Percentiles rank a stretch among this genome's conserved stretches.
phyloP scores from a whole-genome alignment of 2,888 invertebrate genomes.

The Graphium colonna region DNA sequence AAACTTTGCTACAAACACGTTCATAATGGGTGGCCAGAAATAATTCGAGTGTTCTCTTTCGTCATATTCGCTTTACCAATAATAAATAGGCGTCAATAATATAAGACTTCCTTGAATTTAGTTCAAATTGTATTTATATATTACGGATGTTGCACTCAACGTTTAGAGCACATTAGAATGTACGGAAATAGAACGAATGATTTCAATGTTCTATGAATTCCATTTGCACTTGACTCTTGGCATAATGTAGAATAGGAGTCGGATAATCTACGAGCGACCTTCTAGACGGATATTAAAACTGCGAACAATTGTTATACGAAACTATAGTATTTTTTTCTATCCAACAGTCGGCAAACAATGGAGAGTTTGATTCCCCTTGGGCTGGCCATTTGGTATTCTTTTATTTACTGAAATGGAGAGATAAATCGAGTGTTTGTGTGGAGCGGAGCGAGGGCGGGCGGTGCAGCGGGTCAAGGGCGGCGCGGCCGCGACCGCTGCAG shows the following conservation, averaged over 20 bases:
- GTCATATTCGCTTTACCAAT: conserved; percentile 35
- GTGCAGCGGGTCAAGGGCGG: conserved; percentile 60
- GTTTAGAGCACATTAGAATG: neutral
- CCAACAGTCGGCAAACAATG: conserved; percentile 10
- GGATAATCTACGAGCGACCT: conserved; percentile 13
- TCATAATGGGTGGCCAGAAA: conserved; percentile 28
- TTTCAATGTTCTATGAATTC: neutral
- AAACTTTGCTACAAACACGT: conserved; percentile 27
- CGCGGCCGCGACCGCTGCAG: conserved; percentile 36
- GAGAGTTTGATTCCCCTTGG: conserved; percentile 14
- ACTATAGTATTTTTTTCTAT: conserved; percentile 2
- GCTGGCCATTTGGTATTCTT: conserved; percentile 19
- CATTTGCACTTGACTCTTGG: conserved; percentile 13
- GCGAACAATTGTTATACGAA: conserved; percentile 9
- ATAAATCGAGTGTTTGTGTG: conserved; percentile 36
- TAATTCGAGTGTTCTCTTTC: conserved; percentile 35
- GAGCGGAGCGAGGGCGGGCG: conserved; percentile 41
- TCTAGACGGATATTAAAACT: conserved; percentile 16
- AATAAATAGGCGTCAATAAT: conserved; percentile 1
- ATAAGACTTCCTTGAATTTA: neutral
- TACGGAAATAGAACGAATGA: neutral
- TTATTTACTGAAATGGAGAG: conserved; percentile 22
- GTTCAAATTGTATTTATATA: neutral
- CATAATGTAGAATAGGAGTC: conserved; percentile 4
- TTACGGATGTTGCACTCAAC: neutral